Conservation (phyloP, 1,140 invertebrate species). For the Epicauta chinensis region DNA sequence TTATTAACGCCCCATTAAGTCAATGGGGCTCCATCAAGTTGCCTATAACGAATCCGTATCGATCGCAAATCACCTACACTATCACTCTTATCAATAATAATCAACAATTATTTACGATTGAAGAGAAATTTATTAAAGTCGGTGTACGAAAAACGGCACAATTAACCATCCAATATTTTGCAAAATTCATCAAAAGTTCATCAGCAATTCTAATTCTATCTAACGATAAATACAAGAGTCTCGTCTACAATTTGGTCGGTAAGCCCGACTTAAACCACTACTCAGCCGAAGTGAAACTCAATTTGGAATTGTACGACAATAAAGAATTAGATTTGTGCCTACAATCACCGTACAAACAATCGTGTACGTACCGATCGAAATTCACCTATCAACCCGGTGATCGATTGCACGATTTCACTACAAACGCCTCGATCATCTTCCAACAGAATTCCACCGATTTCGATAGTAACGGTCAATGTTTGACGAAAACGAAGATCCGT, state of each 20-base stretch:
- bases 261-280: constrained; percentile 9
- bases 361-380: no score
- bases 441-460: constrained; percentile 2
- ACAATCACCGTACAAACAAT: no score
- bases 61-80: constrained; percentile 14
- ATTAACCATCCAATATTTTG: not conserved
- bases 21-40: not conserved
- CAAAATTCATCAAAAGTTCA: not conserved
- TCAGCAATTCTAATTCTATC: no score
- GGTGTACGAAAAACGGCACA: constrained; percentile 1
- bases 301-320: not conserved
- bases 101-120: constrained; percentile 27
- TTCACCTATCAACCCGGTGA: not conserved
- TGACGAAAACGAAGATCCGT: constrained; percentile 9
- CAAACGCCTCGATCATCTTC: not conserved
- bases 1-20: constrained; percentile 23
- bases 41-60: constrained; percentile 12
- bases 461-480: constrained; percentile 16
- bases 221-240: no score
- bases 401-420: constrained; percentile 1
- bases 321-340: not conserved
- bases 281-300: not conserved
- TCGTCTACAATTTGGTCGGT: no score
- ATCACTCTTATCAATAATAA: constrained; percentile 20
- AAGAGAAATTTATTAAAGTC: constrained; percentile 13